Percentiles rank a stretch among this genome's conserved stretches.
Conservation (phyloP, 2,113 vertebrate genomes). For the Charadrius vociferus region DNA sequence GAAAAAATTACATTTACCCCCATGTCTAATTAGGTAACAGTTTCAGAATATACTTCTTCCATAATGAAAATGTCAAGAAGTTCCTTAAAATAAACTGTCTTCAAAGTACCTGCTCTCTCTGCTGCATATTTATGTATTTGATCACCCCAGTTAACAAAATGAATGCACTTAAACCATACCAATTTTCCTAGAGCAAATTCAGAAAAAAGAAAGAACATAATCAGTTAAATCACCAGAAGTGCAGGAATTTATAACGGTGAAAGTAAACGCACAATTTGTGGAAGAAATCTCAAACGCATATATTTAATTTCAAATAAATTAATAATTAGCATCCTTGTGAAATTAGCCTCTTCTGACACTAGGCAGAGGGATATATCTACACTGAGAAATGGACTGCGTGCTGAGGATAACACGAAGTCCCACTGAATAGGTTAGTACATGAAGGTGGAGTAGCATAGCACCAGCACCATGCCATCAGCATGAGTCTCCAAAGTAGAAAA, state of each 20-base stretch:
- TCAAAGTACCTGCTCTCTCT: neutral
- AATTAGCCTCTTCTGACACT: neutral
- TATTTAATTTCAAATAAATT: neutral
- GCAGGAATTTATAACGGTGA: neutral
- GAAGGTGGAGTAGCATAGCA: neutral
- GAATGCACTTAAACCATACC: neutral
- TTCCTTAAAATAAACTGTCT: neutral
- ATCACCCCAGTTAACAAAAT: neutral
- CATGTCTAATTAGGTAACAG: neutral
- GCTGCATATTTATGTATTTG: neutral
- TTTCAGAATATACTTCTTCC: neutral
- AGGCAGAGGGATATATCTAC: neutral
- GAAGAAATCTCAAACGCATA: neutral
- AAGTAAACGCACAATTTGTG: neutral
- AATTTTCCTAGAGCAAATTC: neutral
- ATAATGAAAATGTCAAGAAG: neutral
- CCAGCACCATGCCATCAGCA: fast-evolving
- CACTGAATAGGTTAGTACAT: fast-evolving
- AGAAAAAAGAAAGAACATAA: neutral
- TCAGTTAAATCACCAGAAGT: neutral
- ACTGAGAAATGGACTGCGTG: neutral
- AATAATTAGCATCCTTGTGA: neutral
- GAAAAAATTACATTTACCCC: neutral
- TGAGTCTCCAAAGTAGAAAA: neutral
- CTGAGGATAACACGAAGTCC: neutral